Evolutionary conservation across 2,797 vertebrate species (phyloP).

Genomic region (Sciurus vulgaris): DNA sequence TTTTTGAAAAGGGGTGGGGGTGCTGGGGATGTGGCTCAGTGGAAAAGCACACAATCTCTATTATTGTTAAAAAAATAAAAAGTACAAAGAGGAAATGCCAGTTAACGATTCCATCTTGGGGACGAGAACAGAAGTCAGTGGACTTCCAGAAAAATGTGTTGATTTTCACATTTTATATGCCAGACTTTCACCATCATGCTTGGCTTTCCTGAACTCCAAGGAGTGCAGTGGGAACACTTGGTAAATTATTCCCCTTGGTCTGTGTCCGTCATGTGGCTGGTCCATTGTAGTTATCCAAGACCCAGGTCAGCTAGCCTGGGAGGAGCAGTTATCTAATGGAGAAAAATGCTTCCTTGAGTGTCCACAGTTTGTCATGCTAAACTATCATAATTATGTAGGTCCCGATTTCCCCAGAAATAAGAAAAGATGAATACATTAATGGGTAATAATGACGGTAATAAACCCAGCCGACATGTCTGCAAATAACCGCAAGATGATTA

Average conservation of each 20-base stretch:
- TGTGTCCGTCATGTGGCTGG: background rate
- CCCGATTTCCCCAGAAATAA: background rate
- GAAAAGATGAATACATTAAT: background rate
- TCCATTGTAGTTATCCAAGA: background rate
- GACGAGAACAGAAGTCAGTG: background rate
- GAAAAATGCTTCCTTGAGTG: background rate
- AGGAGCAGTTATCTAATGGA: background rate
- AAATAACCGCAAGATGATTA: background rate
- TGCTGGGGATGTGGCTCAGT: no score
- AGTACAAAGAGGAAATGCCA: background rate
- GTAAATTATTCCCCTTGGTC: background rate
- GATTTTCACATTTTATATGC: background rate
- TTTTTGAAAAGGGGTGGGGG: background rate
- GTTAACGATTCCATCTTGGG: background rate
- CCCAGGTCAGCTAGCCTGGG: rapidly evolving
- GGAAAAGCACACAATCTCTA: no score
- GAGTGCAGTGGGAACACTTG: background rate
- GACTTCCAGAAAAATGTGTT: background rate
- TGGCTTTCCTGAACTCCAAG: background rate
- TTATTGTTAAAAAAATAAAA: background rate
- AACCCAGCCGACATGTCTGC: background rate
- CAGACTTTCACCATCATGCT: no score
- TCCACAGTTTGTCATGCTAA: background rate
- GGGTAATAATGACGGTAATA: background rate
- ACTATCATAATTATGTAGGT: background rate